A percentile compares a stretch with the other conserved stretches of the same genome.
These are phyloP conservation scores for Martes martes DNA, from an alignment of 2,113 vertebrate species.

Conservation along the genomic window DNA sequence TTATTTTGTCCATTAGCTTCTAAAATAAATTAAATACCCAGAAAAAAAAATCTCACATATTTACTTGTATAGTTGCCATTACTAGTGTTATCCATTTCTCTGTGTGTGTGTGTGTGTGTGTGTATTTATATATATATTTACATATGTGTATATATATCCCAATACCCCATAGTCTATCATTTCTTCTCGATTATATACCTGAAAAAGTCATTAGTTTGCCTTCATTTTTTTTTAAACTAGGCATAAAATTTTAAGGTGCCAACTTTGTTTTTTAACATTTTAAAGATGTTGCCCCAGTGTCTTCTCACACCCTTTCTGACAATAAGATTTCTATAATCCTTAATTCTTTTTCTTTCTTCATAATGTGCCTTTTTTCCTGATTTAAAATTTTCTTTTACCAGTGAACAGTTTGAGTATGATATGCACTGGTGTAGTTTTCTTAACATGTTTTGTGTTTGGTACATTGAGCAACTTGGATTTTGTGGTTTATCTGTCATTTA, in stretches of 20 bases:
- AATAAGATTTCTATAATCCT: background rate
- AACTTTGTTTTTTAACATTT: background rate
- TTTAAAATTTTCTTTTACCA: background rate
- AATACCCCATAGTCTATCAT: background rate
- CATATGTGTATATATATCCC: too few species aligned
- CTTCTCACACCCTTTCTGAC: background rate
- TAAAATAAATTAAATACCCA: background rate
- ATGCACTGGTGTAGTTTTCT: background rate
- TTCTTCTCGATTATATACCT: background rate
- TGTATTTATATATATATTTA: background rate
- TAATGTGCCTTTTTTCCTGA: background rate
- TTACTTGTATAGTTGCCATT: background rate
- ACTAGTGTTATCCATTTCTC: background rate
- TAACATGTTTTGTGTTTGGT: background rate
- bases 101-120: too few species aligned
- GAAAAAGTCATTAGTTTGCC: background rate
- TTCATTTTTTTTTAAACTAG: background rate
- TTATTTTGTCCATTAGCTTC: background rate
- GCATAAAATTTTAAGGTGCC: background rate
- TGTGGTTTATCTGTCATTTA: background rate
- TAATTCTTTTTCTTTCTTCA: background rate
- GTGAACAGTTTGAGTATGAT: background rate
- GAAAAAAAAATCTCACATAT: background rate
- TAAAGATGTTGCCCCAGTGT: background rate
- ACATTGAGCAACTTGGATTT: background rate